Percentiles rank a stretch among this genome's conserved stretches.
phyloP scores from a whole-genome alignment of 2,888 invertebrate genomes.

The Melinaea menophilus region DNA sequence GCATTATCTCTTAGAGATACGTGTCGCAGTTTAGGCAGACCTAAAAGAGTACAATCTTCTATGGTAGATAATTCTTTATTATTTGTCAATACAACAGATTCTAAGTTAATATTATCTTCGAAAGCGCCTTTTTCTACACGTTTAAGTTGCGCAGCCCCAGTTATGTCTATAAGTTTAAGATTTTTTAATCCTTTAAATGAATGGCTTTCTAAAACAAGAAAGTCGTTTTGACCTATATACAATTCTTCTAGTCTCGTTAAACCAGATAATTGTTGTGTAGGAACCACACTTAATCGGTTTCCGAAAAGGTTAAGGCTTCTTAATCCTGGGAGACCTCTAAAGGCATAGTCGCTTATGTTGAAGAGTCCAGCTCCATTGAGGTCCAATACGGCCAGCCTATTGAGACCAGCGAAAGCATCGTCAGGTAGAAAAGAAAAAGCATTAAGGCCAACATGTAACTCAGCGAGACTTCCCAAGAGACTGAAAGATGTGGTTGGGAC shows the following conservation, averaged over 20 bases:
- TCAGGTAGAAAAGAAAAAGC: slow-evolving; percentile 86
- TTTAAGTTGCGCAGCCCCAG: slow-evolving; percentile 85
- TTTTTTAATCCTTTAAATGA: slow-evolving; percentile 89
- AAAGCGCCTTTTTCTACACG: slow-evolving; percentile 88
- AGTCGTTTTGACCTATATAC: slow-evolving; percentile 90
- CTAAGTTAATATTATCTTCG: slow-evolving; percentile 87
- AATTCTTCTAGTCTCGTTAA: slow-evolving; percentile 87
- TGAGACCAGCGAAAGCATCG: slow-evolving; percentile 87
- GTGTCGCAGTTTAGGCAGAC: slow-evolving; percentile 87
- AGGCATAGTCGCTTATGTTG: slow-evolving; percentile 86
- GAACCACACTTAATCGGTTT: slow-evolving; percentile 85
- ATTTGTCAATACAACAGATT: slow-evolving; percentile 84
- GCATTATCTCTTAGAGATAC: slow-evolving; percentile 88
- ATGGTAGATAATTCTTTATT: slow-evolving; percentile 85
- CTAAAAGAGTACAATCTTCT: slow-evolving; percentile 87
- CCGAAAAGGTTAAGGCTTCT: slow-evolving; percentile 88
- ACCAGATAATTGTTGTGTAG: slow-evolving; percentile 84
- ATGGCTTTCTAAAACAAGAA: slow-evolving; percentile 81
- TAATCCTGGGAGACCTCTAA: slow-evolving; percentile 86
- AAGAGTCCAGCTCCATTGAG: slow-evolving; percentile 88
- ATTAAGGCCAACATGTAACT: slow-evolving; percentile 90
- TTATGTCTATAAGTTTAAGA: slow-evolving; percentile 85
- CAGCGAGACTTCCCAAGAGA: slow-evolving; percentile 86
- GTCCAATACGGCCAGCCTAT: slow-evolving; percentile 85
- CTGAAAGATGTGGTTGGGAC: slow-evolving; percentile 87